Conservation (phyloP, 2,797 vertebrate genomes). For the Dromococcyx pavoninus region DNA sequence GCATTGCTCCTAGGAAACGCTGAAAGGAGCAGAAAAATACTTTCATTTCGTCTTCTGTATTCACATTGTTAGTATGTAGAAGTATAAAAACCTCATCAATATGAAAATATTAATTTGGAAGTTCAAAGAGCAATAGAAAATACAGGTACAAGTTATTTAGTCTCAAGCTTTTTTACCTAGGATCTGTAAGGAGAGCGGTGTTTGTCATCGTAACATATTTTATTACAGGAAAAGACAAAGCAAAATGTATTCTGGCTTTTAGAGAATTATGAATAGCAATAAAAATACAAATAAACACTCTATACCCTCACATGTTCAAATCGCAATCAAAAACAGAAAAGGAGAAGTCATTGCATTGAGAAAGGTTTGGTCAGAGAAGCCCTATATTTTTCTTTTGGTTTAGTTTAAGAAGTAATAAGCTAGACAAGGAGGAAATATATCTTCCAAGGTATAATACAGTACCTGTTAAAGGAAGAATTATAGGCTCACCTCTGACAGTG, state of each 20-base stretch:
- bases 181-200: neutral
- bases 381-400: neutral
- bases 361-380: neutral
- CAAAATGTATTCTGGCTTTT: neutral
- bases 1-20: neutral
- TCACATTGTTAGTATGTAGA: neutral
- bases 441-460: neutral
- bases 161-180: neutral
- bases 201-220: neutral
- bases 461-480: neutral
- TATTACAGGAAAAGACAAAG: neutral
- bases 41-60: neutral
- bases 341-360: neutral
- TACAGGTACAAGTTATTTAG: neutral
- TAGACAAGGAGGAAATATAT: neutral
- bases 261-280: neutral
- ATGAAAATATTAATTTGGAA: neutral
- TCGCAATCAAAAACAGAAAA: neutral
- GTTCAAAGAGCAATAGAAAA: neutral
- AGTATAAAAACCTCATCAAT: neutral
- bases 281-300: neutral
- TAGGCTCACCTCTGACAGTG: neutral
- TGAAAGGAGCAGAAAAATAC: neutral
- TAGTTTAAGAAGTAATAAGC: neutral
- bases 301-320: neutral